Conservation (phyloP, 2,113 vertebrate species). For the Saguinus imperator region DNA sequence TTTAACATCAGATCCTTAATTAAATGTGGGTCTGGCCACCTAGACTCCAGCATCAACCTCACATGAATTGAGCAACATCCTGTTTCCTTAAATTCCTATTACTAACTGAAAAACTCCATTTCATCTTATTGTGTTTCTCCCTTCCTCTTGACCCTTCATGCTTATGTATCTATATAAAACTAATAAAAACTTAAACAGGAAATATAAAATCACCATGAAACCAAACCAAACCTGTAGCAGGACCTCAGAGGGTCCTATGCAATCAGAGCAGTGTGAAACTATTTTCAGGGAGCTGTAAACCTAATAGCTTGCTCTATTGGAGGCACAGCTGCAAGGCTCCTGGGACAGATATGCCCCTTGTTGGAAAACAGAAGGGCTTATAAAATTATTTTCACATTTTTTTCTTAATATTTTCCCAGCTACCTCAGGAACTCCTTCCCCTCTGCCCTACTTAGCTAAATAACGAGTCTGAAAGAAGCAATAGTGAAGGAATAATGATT, state of each 20-base stretch:
- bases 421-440: constrained; percentile 71
- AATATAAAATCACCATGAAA: constrained; percentile 70
- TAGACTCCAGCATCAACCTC: not conserved
- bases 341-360: constrained; percentile 80
- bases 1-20: not conserved
- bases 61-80: not conserved
- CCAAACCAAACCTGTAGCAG: constrained; percentile 56
- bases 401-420: constrained; percentile 74
- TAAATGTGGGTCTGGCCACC: not conserved
- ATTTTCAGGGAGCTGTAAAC: constrained; percentile 66
- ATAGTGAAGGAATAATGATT: constrained; percentile 77
- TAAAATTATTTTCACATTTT: constrained; percentile 77
- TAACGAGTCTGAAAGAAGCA: constrained; percentile 75
- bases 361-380: constrained; percentile 78
- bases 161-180: constrained; percentile 69
- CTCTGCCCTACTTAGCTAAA: constrained; percentile 79
- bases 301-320: constrained; percentile 60
- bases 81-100: not conserved
- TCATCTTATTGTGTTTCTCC: constrained; percentile 18
- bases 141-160: constrained; percentile 44
- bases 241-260: constrained; percentile 57
- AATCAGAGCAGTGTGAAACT: constrained; percentile 52
- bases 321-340: constrained; percentile 65
- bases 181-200: constrained; percentile 68
- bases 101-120: constrained; percentile 12